These are phyloP conservation scores for Athripsodes cinereus DNA, from an alignment of 2,888 invertebrate genomes.

Conservation along the genomic window DNA sequence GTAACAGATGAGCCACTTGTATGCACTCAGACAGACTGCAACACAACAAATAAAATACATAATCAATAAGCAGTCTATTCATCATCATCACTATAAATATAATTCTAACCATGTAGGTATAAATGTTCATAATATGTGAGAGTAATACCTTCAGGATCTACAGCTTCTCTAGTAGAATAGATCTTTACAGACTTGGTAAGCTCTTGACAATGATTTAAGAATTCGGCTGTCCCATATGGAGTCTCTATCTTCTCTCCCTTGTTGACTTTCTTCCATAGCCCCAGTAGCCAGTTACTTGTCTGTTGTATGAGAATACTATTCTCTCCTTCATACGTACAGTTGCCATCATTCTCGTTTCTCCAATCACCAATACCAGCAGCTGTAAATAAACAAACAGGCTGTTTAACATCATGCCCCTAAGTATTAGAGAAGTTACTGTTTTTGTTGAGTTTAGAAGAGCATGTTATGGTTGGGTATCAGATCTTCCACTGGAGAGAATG, in stretches of 20 bases:
- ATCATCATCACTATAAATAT: too few relatives aligned
- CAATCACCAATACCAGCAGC: slow-evolving; percentile 69
- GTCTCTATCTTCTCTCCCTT: slow-evolving; percentile 42
- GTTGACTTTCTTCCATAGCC: slow-evolving; percentile 47
- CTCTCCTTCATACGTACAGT: slow-evolving; percentile 88
- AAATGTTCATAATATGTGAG: too few relatives aligned
- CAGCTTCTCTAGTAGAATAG: slow-evolving; percentile 44
- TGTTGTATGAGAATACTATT: slow-evolving; percentile 85
- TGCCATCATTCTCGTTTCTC: slow-evolving; percentile 77
- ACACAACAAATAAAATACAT: too few relatives aligned
- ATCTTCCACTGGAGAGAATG: too few relatives aligned
- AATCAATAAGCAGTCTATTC: too few relatives aligned
- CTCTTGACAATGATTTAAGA: slow-evolving; percentile 51
- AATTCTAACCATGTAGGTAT: too few relatives aligned
- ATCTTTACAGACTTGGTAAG: slow-evolving; percentile 30
- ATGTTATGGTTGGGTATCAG: too few relatives aligned
- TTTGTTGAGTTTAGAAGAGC: too few relatives aligned
- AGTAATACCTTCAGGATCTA: slow-evolving; percentile 47
- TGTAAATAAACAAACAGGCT: slow-evolving; percentile 38
- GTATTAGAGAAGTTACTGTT: too few relatives aligned
- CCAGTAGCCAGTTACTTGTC: slow-evolving; percentile 78
- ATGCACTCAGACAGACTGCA: slow-evolving; percentile 59
- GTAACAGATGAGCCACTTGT: slow-evolving; percentile 79
- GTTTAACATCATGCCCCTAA: too few relatives aligned
- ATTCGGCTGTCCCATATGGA: slow-evolving; percentile 61